These are phyloP conservation scores for Trissolcus basalis DNA, from an alignment of 1,140 invertebrate species.

Conservation along the genomic window DNA sequence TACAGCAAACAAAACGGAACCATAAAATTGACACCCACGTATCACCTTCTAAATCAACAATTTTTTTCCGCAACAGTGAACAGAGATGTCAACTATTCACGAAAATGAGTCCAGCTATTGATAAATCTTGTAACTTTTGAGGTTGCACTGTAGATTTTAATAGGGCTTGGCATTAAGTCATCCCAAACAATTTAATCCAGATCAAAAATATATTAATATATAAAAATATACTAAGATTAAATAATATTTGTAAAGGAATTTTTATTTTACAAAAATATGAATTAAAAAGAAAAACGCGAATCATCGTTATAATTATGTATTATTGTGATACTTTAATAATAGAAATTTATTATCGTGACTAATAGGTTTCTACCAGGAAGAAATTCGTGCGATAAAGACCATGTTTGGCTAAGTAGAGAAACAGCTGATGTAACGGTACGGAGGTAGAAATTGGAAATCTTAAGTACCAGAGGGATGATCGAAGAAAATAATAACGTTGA, in stretches of 20 bases:
- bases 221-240: too few relatives aligned
- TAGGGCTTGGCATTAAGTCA: too few relatives aligned
- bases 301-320: too few relatives aligned
- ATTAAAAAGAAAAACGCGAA: too few relatives aligned
- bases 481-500: slow-evolving; percentile 26
- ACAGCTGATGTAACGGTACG: slow-evolving; percentile 45
- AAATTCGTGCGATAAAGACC: neutral
- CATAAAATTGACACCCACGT: slow-evolving; percentile 57
- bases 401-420: neutral
- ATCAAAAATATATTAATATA: too few relatives aligned
- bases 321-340: too few relatives aligned
- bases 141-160: neutral
- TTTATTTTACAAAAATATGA: too few relatives aligned
- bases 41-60: slow-evolving; percentile 25
- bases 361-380: too few relatives aligned
- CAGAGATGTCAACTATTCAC: slow-evolving; percentile 38
- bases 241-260: too few relatives aligned
- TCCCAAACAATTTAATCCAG: too few relatives aligned
- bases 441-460: slow-evolving; percentile 12
- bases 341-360: too few relatives aligned
- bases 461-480: slow-evolving; percentile 14
- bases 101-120: slow-evolving; percentile 17
- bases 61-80: slow-evolving; percentile 24
- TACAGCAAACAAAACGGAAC: slow-evolving; percentile 66
- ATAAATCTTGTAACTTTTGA: slow-evolving; percentile 12